Evolutionary conservation across 2,888 invertebrate species (phyloP).

Genomic region (Chrysotoxum bicinctum): DNA sequence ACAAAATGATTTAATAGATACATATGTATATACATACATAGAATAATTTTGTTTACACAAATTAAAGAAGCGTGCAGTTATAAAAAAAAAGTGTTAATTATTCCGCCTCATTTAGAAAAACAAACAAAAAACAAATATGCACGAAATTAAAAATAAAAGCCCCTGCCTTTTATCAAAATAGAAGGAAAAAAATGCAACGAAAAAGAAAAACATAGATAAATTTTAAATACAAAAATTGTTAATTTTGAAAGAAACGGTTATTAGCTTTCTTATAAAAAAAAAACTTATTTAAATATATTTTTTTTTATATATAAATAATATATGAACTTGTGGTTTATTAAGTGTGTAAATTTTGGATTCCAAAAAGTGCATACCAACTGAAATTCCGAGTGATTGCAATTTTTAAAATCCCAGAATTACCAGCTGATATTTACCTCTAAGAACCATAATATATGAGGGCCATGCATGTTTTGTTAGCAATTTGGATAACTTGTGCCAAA

Average conservation of each 20-base stretch:
- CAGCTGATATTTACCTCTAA: conserved; percentile 96
- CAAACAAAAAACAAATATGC: conserved; percentile 9
- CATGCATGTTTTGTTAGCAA: conserved; percentile 70
- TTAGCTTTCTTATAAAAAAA: neutral
- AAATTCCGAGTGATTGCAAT: conserved; percentile 88
- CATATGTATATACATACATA: neutral
- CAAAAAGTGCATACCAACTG: conserved; percentile 89
- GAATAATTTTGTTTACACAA: neutral
- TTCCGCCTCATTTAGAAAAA: neutral
- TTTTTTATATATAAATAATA: conserved; percentile 15
- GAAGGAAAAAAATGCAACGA: neutral
- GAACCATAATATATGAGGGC: conserved; percentile 76
- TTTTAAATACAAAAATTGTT: neutral
- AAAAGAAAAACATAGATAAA: conserved; percentile 23
- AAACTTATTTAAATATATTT: conserved; percentile 2
- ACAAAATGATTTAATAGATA: neutral
- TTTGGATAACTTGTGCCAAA: conserved; percentile 36
- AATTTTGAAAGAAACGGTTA: neutral
- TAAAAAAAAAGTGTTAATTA: neutral
- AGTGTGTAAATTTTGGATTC: conserved; percentile 79
- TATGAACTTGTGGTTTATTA: conserved; percentile 67
- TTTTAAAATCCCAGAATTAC: conserved; percentile 93
- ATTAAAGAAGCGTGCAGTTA: neutral
- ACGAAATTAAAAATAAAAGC: neutral
- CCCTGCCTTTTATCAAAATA: neutral